phyloP scores from a whole-genome alignment of 2,888 invertebrate species.

The Pemphredon lugubris region DNA sequence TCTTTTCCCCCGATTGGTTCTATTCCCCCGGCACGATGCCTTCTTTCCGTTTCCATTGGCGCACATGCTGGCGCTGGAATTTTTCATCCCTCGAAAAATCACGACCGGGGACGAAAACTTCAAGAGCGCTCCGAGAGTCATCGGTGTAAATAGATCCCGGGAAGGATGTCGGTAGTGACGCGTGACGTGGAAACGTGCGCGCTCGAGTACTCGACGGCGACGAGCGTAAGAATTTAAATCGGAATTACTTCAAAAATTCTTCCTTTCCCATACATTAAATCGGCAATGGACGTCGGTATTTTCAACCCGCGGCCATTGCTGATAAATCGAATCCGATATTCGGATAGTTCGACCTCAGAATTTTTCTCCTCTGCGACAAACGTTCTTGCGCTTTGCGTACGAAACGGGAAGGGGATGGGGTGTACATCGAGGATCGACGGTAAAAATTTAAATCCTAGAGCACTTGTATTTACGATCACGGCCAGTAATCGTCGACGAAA shows the following conservation, averaged over 20 bases:
- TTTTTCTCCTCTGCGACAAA: too few relatives aligned
- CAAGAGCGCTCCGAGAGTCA: conserved; percentile 1
- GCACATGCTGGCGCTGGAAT: conserved; percentile 12
- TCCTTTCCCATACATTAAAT: conserved; percentile 8
- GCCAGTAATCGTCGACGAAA: conserved; percentile 5
- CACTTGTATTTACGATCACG: background rate
- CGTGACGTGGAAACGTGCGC: conserved; percentile 6
- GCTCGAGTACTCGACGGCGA: background rate
- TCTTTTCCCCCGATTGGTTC: conserved; percentile 30
- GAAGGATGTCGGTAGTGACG: background rate
- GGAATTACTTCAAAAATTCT: conserved; percentile 17
- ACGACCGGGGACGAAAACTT: background rate
- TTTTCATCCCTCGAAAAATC: conserved; percentile 22
- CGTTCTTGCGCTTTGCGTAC: too few relatives aligned
- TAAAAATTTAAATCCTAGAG: background rate
- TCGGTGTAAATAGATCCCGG: conserved; percentile 6
- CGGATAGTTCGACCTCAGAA: background rate
- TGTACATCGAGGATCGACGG: background rate
- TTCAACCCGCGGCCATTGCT: too few relatives aligned
- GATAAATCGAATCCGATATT: background rate
- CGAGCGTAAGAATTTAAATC: conserved; percentile 15
- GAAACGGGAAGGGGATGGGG: too few relatives aligned
- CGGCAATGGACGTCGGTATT: conserved; percentile 1
- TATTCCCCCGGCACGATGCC: conserved; percentile 14
- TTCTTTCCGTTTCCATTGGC: background rate